phyloP scores from a whole-genome alignment of 2,113 vertebrate genomes.

The Melospiza melodia region DNA sequence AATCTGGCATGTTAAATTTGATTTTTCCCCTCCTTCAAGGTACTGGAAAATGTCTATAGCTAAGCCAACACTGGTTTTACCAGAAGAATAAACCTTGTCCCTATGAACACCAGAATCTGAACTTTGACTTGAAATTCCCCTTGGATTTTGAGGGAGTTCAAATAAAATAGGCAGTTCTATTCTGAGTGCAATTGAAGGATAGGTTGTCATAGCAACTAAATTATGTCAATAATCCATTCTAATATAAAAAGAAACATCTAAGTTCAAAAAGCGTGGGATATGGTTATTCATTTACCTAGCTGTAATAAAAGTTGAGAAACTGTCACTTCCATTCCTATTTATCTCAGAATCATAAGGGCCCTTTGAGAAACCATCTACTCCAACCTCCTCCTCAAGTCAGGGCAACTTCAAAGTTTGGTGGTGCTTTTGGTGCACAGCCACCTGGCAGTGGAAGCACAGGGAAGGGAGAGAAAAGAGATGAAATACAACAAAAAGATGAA shows the following conservation, averaged over 20 bases:
- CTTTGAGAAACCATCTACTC: neutral
- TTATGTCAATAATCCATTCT: constrained; percentile 28
- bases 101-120: neutral
- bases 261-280: constrained; percentile 41
- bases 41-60: neutral
- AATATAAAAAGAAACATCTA: constrained; percentile 27
- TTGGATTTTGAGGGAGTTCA: neutral
- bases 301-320: constrained; percentile 27
- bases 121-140: neutral
- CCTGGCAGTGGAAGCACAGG: neutral
- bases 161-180: neutral
- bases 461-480: neutral
- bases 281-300: constrained; percentile 38
- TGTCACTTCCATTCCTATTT: constrained; percentile 17
- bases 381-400: constrained; percentile 20
- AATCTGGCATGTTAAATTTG: neutral
- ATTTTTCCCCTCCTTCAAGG: neutral
- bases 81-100: neutral
- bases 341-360: neutral
- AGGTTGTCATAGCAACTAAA: constrained; percentile 50
- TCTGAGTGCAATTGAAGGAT: neutral
- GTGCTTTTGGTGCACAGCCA: neutral
- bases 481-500: neutral
- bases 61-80: neutral
- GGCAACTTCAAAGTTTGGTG: neutral